Base-by-base conservation (phyloP, 2,113 vertebrate species). In the Orthonyx spaldingii region DNA sequence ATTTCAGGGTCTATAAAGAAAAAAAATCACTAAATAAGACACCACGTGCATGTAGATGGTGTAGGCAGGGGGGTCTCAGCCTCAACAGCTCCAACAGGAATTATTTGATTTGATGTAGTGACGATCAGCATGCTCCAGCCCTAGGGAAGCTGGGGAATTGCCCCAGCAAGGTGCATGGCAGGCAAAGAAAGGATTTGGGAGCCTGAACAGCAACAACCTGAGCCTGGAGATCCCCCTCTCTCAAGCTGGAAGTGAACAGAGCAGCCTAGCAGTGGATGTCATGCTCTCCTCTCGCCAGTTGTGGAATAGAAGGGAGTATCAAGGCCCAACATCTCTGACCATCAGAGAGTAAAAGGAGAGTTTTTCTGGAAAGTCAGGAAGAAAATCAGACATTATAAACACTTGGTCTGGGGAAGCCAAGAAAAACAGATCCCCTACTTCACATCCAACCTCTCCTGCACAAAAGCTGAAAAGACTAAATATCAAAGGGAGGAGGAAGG, bases 351-450 rank as follows among this genome's bases (percentile, higher is more conserved):
- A 57, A 84, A 81, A 49, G 0, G 4, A 84, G 4, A 63, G 39
- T 30, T 76, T 17, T 75, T 77, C 60, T 39, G 57, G 61, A 88
- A 84, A 82, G 41, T 33, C 52, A 64, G 10, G 32, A 69, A 87
- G 20, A 55, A 71, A 79, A 56, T 1, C 11, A 56, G 50, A 42
- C 42, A 39, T 37, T 23, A 26, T 30, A 37, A 77, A 64, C 30
- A 42, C 39, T 79, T 0, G 0, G 24, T 18, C 12, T 21, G 8
- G 23, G 8, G 47, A 1, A 85, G 66, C 50, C 83, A 70, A 84
- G 49, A n/a, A 84, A 87, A 95, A 37, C 35, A 88, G 70, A 87
- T 57, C 16, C 7, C 20, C 41, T 44, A 11, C 11, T 11, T 57
- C 66, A 55, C 16, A 17, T 18, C 16, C 65, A 75, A 24, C 14